These are phyloP conservation scores for Euplexia lucipara DNA, from an alignment of 2,888 invertebrate species.

Conservation along the genomic window DNA sequence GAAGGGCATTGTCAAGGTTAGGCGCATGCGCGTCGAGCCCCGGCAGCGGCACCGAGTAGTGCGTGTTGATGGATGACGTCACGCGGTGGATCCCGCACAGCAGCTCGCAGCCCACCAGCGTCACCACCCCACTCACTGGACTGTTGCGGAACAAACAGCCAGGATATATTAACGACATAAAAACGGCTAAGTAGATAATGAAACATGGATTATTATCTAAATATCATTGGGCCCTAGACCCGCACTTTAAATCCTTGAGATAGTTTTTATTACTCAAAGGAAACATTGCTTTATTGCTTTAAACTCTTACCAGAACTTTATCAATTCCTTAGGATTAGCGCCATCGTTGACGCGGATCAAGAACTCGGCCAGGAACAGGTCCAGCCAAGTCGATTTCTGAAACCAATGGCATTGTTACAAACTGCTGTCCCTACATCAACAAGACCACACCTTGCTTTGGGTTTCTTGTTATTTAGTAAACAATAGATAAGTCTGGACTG, in stretches of 20 bases:
- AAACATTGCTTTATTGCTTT: not conserved
- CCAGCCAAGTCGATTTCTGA: constrained; percentile 93
- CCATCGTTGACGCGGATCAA: constrained; percentile 91
- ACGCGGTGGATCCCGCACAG: constrained; percentile 92
- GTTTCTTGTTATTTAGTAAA: no score
- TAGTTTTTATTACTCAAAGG: no score
- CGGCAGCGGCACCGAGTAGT: constrained; percentile 72
- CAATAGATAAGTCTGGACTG: no score
- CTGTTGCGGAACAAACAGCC: constrained; percentile 69
- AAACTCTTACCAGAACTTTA: constrained; percentile 91
- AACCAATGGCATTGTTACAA: constrained; percentile 61
- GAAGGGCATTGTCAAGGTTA: constrained; percentile 52
- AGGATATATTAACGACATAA: not conserved
- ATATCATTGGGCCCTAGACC: no score
- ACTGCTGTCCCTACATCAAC: not conserved
- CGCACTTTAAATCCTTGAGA: no score
- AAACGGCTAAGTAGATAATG: not conserved
- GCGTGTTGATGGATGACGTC: constrained; percentile 85
- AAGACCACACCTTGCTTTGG: no score
- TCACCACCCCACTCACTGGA: constrained; percentile 91
- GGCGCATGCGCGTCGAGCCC: constrained; percentile 58
- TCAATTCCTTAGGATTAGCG: constrained; percentile 89
- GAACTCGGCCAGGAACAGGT: constrained; percentile 92
- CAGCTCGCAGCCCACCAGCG: constrained; percentile 92
- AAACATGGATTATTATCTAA: no score